Base-by-base conservation (phyloP, 1,140 invertebrate species). In the Pseudomyrmex dendroicus region DNA sequence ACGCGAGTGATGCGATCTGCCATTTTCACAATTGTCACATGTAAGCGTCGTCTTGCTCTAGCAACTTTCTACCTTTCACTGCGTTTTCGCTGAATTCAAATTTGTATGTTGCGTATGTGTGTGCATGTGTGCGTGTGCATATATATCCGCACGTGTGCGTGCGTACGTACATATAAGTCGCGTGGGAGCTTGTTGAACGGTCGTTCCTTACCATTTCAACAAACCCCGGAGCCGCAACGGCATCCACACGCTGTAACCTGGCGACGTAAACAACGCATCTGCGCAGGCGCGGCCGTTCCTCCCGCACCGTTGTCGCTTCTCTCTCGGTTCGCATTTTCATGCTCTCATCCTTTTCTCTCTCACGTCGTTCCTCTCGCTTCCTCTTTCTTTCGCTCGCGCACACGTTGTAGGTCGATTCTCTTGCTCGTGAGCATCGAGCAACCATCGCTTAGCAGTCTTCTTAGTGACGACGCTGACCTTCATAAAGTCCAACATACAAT, bases 261-360 rank as follows among this genome's bases (percentile, higher is more conserved):
- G 88, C 89, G 91, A 93, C 91, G 92, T 93, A 93, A 93, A 93
- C 93, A 93, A 93, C 89, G 68, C 20, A 17, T 59, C 44, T 73
- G 92, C 92, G 92, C 92, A 91, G 86, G 92, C 92, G 92, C 91
- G 61, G 20, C 44, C 9, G 63, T 78, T 61, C 77, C 84, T 76
- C 73, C 73, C 68, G 66, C 88, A 20, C 68, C 73, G 52, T 63
- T 61, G 44, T 35, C 35, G 35, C 35, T 35, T 35, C 73, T 85
- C 73, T 80, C 85, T 77, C 77, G 50, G 68, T 67, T 64, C 56
- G 20, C 56, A 62, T 57, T 10, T 13, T 77, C 82, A 48, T 74
- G 8, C 59, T 17, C 25, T 59, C 48, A 9, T 76, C 67, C 12
- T 50, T 83, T 63, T 77, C 57, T 57, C 22, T 52, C 52, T 86